Evolutionary conservation across 23 tunicate genomes (phyloP).

Genomic region (Clavelina lepadiformis): DNA sequence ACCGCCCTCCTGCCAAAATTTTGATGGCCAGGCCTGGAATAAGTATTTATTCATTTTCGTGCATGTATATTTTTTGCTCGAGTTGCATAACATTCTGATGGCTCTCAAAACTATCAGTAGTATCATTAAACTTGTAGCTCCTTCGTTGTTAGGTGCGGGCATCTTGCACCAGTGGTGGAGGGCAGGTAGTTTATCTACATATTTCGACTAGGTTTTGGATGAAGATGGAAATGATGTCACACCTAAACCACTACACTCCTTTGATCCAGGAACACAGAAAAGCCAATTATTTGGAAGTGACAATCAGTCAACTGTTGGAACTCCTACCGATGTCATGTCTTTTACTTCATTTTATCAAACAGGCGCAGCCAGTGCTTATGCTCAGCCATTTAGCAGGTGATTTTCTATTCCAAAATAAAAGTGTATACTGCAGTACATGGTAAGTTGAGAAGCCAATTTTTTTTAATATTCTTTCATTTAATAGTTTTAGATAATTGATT

Average conservation of each 20-base stretch:
- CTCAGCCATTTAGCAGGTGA: conserved; percentile 93
- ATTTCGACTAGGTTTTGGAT: conserved; percentile 53
- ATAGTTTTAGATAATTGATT: background rate
- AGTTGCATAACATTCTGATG: no score
- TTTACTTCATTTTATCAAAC: conserved; percentile 68
- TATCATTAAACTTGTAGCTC: no score
- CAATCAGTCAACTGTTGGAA: conserved; percentile 57
- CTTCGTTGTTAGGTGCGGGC: no score
- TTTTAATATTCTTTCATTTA: background rate
- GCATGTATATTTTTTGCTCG: no score
- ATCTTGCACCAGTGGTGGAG: no score
- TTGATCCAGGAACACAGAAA: conserved; percentile 45
- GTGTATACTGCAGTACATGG: background rate
- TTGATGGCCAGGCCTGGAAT: no score
- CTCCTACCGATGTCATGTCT: conserved; percentile 83
- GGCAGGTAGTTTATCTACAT: no score
- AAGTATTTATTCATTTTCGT: no score
- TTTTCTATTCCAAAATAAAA: background rate
- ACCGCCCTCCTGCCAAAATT: no score
- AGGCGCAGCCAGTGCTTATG: conserved; percentile 76
- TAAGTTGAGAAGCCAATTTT: no score
- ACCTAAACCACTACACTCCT: conserved; percentile 68
- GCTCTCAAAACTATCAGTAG: no score
- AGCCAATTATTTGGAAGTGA: conserved; percentile 66
- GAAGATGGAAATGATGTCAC: conserved; percentile 96